A percentile compares a stretch with the other conserved stretches of the same genome.
These are phyloP conservation scores for Axinella damicornis DNA, from an alignment of 37 sponge, comb jelly and placozoan genomes.

Conservation along the genomic window DNA sequence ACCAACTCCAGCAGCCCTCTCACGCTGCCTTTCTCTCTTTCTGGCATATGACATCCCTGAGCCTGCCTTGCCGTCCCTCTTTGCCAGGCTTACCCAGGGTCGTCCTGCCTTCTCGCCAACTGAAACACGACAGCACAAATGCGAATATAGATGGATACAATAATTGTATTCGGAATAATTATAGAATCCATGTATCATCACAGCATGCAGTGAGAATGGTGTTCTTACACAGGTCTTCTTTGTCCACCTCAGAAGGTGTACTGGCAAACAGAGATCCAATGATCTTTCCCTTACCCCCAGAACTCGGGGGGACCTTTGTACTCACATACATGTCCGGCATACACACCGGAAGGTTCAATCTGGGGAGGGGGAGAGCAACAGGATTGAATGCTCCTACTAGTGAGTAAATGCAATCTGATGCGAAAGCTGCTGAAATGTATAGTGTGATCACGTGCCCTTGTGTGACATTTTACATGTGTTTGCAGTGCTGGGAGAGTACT, in stretches of 20 bases:
- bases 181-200: background rate
- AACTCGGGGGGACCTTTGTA: conserved; percentile 7
- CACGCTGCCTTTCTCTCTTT: background rate
- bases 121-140: background rate
- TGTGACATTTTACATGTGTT: no score
- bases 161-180: no score
- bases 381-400: no score
- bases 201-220: background rate
- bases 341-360: conserved; percentile 48
- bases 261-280: conserved; percentile 29
- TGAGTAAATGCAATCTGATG: no score
- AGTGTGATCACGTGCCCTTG: no score
- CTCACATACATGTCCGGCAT: conserved; percentile 14
- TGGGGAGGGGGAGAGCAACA: background rate
- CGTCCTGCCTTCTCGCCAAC: conserved; percentile 39
- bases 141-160: no score
- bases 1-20: background rate
- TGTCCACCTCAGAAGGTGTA: conserved; percentile 15
- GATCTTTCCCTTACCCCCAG: conserved; percentile 7
- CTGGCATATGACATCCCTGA: background rate
- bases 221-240: conserved; percentile 40
- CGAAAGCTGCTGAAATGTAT: no score
- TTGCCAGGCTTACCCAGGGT: conserved; percentile 19
- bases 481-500: no score
- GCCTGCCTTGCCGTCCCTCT: conserved; percentile 54